Evolutionary conservation across 2,113 vertebrate species (phyloP).

Genomic region (Ageneiosus marmoratus): DNA sequence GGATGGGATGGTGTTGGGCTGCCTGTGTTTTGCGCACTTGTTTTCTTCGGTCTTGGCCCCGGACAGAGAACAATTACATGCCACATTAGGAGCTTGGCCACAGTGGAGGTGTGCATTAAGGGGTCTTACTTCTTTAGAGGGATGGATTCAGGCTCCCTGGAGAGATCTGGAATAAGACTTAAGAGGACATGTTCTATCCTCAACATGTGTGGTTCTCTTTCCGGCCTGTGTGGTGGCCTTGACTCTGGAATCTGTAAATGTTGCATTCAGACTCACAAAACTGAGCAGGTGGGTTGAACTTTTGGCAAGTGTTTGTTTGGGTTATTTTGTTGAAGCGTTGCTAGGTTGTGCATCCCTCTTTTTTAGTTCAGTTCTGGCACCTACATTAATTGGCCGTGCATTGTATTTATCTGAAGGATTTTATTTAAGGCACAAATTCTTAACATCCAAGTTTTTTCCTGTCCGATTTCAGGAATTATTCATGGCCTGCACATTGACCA

Average conservation of each 20-base stretch:
- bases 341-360: not conserved
- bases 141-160: slow-evolving; percentile 47
- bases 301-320: slow-evolving; percentile 42
- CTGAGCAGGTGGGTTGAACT: slow-evolving; percentile 14
- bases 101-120: slow-evolving; percentile 52
- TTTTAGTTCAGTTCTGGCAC: not conserved
- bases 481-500: not conserved
- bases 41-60: slow-evolving; percentile 61
- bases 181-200: not conserved
- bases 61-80: slow-evolving; percentile 70
- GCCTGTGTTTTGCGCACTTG: slow-evolving; percentile 57
- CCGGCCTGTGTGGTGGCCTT: slow-evolving; percentile 5
- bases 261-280: slow-evolving; percentile 12
- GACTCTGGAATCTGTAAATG: slow-evolving; percentile 6
- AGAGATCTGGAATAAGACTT: no score
- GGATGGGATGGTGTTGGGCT: slow-evolving; percentile 50
- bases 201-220: slow-evolving; percentile 41
- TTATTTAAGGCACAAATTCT: not conserved
- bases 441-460: not conserved
- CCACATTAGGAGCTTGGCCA: slow-evolving; percentile 65
- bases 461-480: not conserved
- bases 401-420: not conserved
- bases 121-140: slow-evolving; percentile 47
- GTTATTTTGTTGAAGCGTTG: slow-evolving; percentile 9
- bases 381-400: not conserved